phyloP scores from a whole-genome alignment of 2,797 vertebrate genomes.

The Gila robusta region DNA sequence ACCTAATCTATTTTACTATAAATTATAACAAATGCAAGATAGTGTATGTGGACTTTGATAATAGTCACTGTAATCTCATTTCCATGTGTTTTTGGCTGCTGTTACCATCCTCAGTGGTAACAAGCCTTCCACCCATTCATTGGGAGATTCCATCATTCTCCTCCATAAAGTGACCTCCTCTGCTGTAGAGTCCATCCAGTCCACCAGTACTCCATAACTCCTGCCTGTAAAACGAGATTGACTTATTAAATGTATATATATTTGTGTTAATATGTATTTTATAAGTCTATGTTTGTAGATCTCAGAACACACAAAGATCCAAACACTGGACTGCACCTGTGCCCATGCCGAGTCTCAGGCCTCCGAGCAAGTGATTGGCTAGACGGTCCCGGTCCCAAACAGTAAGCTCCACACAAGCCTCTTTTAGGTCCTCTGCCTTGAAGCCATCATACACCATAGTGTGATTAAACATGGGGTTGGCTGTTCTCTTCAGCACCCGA shows the following conservation, averaged over 20 bases:
- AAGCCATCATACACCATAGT: slow-evolving; percentile 99
- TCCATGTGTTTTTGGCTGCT: slow-evolving; percentile 84
- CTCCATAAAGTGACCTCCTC: slow-evolving; percentile 91
- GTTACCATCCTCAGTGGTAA: slow-evolving; percentile 88
- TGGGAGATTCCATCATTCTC: slow-evolving; percentile 88
- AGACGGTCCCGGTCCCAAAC: slow-evolving; percentile 94
- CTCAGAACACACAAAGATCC: background rate
- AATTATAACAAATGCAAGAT: background rate
- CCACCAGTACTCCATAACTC: slow-evolving; percentile 90
- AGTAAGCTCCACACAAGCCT: slow-evolving; percentile 94
- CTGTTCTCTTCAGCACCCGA: slow-evolving; percentile 86
- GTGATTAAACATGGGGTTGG: slow-evolving; percentile 91
- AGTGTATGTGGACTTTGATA: background rate
- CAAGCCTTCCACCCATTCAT: slow-evolving; percentile 89
- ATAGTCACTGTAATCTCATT: slow-evolving; percentile 64
- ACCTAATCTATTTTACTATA: slow-evolving; percentile 1
- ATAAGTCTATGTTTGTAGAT: background rate
- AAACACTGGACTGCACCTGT: slow-evolving; percentile 79
- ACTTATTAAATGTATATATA: background rate
- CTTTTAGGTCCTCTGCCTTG: slow-evolving; percentile 84
- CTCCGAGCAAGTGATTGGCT: slow-evolving; percentile 91
- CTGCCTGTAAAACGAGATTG: slow-evolving; percentile 77
- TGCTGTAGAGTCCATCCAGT: slow-evolving; percentile 95
- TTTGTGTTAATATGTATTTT: background rate
- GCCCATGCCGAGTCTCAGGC: slow-evolving; percentile 89